phyloP scores from a whole-genome alignment of 2,797 vertebrate species.

The Schizopygopsis pylzovi region DNA sequence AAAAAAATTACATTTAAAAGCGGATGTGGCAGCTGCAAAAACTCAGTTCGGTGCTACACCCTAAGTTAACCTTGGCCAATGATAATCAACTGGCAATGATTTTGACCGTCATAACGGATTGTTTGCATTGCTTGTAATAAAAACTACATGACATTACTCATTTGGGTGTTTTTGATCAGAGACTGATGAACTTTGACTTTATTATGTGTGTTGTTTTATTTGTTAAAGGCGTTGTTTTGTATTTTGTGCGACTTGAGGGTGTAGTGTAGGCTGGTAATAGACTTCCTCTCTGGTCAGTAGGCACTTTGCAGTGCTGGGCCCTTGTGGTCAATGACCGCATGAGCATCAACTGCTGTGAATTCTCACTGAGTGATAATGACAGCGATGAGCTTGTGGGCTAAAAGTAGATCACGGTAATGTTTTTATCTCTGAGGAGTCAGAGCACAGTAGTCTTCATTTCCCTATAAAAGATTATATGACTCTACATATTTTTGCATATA shows the following conservation, averaged over 20 bases:
- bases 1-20: background rate
- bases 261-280: background rate
- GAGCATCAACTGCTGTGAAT: conserved; percentile 17
- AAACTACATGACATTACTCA: conserved; percentile 9
- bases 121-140: conserved; percentile 32
- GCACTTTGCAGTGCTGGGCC: background rate
- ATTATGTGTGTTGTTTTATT: conserved; percentile 42
- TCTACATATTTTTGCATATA: background rate
- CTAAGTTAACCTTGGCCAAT: background rate
- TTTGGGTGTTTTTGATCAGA: conserved; percentile 25
- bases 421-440: conserved; percentile 17
- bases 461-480: background rate
- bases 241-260: background rate
- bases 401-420: conserved; percentile 36
- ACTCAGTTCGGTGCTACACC: background rate
- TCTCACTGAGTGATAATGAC: background rate
- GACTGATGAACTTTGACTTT: conserved; percentile 46
- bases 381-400: conserved; percentile 39
- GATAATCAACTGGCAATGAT: conserved; percentile 25
- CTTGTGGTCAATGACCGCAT: conserved; percentile 4
- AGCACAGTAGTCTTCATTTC: conserved; percentile 6
- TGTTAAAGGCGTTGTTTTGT: conserved; percentile 47
- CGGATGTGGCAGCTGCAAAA: background rate
- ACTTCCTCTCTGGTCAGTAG: conserved; percentile 40
- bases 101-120: background rate